These are phyloP conservation scores for Callopanchax toddi DNA, from an alignment of 2,113 vertebrate genomes.

Conservation along the genomic window DNA sequence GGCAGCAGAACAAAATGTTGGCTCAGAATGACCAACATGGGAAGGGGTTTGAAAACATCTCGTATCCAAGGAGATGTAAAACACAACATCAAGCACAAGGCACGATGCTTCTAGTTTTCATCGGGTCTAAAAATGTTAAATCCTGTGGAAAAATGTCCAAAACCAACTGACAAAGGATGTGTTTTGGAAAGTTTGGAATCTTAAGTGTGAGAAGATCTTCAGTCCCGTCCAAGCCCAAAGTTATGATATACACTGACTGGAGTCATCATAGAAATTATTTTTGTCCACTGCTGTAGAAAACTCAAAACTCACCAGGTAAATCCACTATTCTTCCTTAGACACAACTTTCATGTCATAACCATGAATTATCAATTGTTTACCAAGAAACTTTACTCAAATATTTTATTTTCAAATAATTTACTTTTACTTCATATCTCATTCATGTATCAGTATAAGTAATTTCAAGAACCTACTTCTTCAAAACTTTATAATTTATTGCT, in stretches of 20 bases:
- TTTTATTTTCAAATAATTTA: not conserved
- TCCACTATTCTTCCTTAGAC: not conserved
- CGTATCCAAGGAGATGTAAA: not conserved
- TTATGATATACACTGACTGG: slow-evolving; percentile 15
- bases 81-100: not conserved
- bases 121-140: slow-evolving; percentile 8
- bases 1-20: not conserved
- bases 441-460: too few species aligned
- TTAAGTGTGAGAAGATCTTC: not conserved
- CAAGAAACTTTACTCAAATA: not conserved
- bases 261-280: slow-evolving; percentile 14
- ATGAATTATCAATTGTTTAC: not conserved
- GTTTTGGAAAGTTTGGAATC: slow-evolving; percentile 8
- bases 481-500: too few species aligned
- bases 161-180: not conserved
- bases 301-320: not conserved
- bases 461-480: too few species aligned
- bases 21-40: too few species aligned
- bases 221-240: slow-evolving; percentile 16
- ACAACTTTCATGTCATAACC: not conserved
- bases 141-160: slow-evolving; percentile 2
- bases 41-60: not conserved
- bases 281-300: slow-evolving; percentile 45
- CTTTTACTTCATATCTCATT: too few species aligned
- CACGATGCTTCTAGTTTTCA: not conserved